Evolutionary conservation across 1,140 invertebrate species (phyloP), one percentile per base, ranked within the genome.

Genomic region (Chlorops oryzae): DNA sequence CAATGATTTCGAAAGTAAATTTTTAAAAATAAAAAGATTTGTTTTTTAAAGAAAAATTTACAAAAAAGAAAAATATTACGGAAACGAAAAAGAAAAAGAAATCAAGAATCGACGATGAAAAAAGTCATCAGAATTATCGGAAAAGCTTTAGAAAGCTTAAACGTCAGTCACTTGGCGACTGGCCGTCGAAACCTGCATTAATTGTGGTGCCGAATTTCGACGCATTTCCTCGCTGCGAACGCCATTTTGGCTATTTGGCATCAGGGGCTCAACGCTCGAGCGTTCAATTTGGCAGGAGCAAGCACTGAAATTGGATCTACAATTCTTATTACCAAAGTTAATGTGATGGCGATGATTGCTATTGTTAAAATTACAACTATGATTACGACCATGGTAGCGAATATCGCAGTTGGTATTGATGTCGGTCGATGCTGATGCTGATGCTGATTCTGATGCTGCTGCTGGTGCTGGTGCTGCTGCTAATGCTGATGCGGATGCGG

Each of bases 161-260:
- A 70, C 66, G 52, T 71, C 68, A 38, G 68, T 71, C 47, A 71
- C 68, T 55, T 69, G 62, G 41, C 59, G 65, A 56, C 69, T 71
- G 52, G 64, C 68, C 56, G 68, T 67, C 52, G 58, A 62, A 47
- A 68, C 61, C 13, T 62, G 54, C 58, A 62, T 52, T 40, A 56
- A 59, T 52, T 59, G 57, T 27, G 65, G 62, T 40, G 65, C 64
- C 13, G 65, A 65, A 46, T 65, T 65, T 21, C 63, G 65, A 32
- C 62, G 54, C 12, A 18, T 39, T 27, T 17, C 15, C 1, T 23
- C n/a, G n/a, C n/a, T n/a, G n/a, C n/a, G n/a, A n/a, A 45, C 63
- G n/a, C 59, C 56, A 37, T 23, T 13, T 47, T n/a, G n/a, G n/a
- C n/a, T n/a, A n/a, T n/a, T n/a, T n/a, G n/a, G n/a, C n/a, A n/a